A percentile compares a stretch with the other conserved stretches of the same genome.
Conservation (phyloP, 2,113 vertebrate genomes). For the Rhadina sibilatrix region DNA sequence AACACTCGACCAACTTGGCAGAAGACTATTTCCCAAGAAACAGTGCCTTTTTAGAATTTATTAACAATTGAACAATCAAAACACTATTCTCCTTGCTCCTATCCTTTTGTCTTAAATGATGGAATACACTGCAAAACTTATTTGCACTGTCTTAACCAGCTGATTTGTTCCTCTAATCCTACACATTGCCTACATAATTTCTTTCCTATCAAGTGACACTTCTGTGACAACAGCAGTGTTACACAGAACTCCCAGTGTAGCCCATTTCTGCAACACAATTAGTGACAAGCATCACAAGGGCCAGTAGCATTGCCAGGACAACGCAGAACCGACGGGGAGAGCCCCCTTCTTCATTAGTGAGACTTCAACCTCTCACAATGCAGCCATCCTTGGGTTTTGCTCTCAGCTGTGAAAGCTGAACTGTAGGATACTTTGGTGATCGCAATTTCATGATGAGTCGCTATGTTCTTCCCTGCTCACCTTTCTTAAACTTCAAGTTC, state of each 20-base stretch:
- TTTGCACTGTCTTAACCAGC: background rate
- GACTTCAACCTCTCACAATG: background rate
- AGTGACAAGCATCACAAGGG: conserved; percentile 43
- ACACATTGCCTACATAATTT: background rate
- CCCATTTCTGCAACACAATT: background rate
- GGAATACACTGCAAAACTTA: background rate
- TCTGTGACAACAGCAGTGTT: background rate
- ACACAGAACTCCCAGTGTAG: background rate
- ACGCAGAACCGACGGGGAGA: background rate
- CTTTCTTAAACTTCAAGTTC: conserved; percentile 63
- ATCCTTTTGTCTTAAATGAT: background rate
- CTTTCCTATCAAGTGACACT: background rate
- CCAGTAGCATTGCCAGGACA: background rate
- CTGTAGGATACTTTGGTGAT: conserved; percentile 70
- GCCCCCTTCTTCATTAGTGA: conserved; percentile 28
- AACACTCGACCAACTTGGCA: background rate
- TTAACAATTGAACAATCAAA: background rate
- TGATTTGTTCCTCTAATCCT: background rate
- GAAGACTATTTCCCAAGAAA: background rate
- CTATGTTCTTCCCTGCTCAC: conserved; percentile 53
- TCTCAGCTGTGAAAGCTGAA: conserved; percentile 47
- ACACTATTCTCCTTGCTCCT: background rate
- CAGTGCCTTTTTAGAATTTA: background rate
- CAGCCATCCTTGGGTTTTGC: background rate
- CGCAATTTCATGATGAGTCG: conserved; percentile 35